These are phyloP conservation scores for Drosophila erecta DNA, from an alignment of 1,140 invertebrate genomes.

Conservation along the genomic window DNA sequence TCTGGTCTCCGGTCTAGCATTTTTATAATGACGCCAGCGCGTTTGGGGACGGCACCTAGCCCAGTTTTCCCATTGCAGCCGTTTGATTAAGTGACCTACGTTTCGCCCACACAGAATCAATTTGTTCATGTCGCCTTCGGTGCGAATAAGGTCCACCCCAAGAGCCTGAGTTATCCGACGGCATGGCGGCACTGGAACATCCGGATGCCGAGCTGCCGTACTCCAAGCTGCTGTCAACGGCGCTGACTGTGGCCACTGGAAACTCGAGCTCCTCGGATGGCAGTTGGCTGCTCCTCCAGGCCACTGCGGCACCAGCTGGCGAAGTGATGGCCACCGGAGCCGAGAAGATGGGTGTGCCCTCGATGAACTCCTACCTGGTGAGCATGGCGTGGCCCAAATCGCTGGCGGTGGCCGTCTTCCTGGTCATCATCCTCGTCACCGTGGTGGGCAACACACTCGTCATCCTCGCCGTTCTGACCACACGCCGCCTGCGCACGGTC, in stretches of 20 bases:
- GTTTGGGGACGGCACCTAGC: slow-evolving; percentile 12
- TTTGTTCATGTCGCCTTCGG: slow-evolving; percentile 36
- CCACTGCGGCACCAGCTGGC: slow-evolving; percentile 1
- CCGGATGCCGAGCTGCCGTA: slow-evolving; percentile 12
- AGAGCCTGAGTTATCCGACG: slow-evolving; percentile 21
- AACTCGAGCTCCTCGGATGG: slow-evolving; percentile 10
- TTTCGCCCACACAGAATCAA: slow-evolving; percentile 25
- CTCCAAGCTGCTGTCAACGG: slow-evolving; percentile 26
- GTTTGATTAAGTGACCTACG: slow-evolving; percentile 37
- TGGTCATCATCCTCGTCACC: slow-evolving; percentile 87
- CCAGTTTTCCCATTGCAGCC: slow-evolving; percentile 8
- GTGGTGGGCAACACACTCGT: slow-evolving; percentile 95
- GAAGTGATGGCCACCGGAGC: background rate
- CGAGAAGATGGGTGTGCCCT: slow-evolving; percentile 19
- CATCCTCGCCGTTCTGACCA: slow-evolving; percentile 95
- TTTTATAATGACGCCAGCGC: slow-evolving; percentile 40
- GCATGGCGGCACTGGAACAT: slow-evolving; percentile 16
- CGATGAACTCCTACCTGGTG: slow-evolving; percentile 64
- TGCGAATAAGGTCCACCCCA: slow-evolving; percentile 1
- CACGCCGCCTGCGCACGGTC: slow-evolving; percentile 94
- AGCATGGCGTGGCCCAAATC: slow-evolving; percentile 73
- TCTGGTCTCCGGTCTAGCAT: background rate
- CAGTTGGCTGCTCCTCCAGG: slow-evolving; percentile 19
- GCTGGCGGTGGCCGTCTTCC: slow-evolving; percentile 84
- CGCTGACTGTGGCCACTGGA: slow-evolving; percentile 5